A percentile compares a stretch with the other conserved stretches of the same genome.
Evolutionary conservation across 2,113 vertebrate species (phyloP).

Genomic region (Chamaetylas fuelleborni): DNA sequence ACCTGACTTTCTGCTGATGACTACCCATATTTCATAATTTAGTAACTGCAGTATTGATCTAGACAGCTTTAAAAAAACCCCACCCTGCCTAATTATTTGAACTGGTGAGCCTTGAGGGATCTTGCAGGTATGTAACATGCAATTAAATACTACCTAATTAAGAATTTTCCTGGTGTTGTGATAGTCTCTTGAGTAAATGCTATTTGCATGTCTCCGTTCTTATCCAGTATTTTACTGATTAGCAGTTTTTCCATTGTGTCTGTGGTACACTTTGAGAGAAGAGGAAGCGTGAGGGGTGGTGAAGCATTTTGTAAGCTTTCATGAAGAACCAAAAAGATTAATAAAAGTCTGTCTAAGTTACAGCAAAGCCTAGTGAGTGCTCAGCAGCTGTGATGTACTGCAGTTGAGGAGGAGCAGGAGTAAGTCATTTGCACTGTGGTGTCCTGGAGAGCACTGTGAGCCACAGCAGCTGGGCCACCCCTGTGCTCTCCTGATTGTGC

Average conservation of each 20-base stretch:
- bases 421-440: not conserved
- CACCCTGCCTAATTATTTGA: constrained; percentile 13
- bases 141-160: constrained; percentile 59
- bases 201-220: constrained; percentile 43
- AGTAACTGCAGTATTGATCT: constrained; percentile 46
- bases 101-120: constrained; percentile 39
- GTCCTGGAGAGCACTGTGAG: not conserved
- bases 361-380: not conserved
- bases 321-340: not conserved
- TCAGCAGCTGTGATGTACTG: not conserved
- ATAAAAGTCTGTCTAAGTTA: not conserved
- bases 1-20: not conserved
- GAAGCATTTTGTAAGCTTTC: constrained; percentile 22
- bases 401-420: not conserved
- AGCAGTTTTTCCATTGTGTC: constrained; percentile 18
- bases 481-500: not conserved
- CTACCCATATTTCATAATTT: not conserved
- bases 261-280: not conserved
- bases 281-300: not conserved
- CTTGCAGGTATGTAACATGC: not conserved
- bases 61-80: not conserved
- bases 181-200: constrained; percentile 17
- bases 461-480: not conserved
- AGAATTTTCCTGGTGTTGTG: constrained; percentile 24
- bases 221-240: constrained; percentile 3